Base-by-base conservation (phyloP, 2,797 vertebrate species). In the Danio albolineatus region DNA sequence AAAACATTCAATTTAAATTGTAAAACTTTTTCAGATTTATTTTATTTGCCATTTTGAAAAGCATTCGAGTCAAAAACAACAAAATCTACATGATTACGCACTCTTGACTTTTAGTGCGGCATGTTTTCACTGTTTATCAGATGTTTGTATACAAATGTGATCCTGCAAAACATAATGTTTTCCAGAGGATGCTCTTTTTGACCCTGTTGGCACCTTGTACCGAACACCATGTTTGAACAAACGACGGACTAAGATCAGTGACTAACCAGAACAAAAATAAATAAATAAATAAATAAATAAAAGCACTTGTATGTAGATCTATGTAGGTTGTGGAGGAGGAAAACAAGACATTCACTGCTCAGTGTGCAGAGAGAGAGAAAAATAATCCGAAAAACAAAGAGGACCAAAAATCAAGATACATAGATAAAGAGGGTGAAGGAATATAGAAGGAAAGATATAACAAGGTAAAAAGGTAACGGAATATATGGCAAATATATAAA, bases 321-420 rank as follows among this genome's bases (percentile, higher is more conserved):
- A 44, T 69, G 21, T 4, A 69, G 8, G 5, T 38, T 69, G 28
- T 70, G 66, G 49, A 41, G 36, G 49, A 62, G 19, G 43, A 73
- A 69, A 53, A 51, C 64, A 76, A 83, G 59, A 64, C 21, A 54
- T 57, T 19, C 36, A 5, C 39, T 39, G 36, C 21, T 59, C 21
- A 8, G 19, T 16, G 41, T 62, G 16, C 6, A 57, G n/a, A 54
- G 39, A 54, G 10, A 6, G 53, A 61, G 48, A 65, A 56, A 71
- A 19, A 71, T 56, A 73, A 41, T 62, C 54, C 39, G 71, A 53
- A 51, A 48, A 62, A 44, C 71, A 28, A 46, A n/a, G n/a, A 48
- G 43, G 7, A 46, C 4, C 6, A 16, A 54, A 73, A 73, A 57
- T 57, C 39, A 57, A 49, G 5, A 38, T 74, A 9, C 9, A 60